Percentiles rank a stretch among this genome's conserved stretches.
phyloP scores from a whole-genome alignment of 1,140 invertebrate genomes.

The Nebria ingens region DNA sequence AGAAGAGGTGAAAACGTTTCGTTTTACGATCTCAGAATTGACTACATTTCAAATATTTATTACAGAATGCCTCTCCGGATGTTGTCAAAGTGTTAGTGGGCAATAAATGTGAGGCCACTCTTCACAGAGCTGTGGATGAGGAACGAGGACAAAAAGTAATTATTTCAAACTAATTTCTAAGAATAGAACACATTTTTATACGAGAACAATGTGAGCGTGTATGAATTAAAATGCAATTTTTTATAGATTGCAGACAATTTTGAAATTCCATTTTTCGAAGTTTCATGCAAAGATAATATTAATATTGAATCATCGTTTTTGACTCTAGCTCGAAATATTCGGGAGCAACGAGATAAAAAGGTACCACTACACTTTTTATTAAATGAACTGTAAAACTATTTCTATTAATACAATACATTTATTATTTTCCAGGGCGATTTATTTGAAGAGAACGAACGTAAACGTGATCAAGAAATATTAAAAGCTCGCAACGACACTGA shows the following conservation, averaged over 20 bases:
- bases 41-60: conserved; percentile 21
- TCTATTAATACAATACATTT: background rate
- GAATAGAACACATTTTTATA: no score
- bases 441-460: conserved; percentile 25
- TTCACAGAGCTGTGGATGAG: conserved; percentile 58
- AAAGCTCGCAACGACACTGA: conserved; percentile 13
- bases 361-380: conserved; percentile 34
- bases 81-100: conserved; percentile 75
- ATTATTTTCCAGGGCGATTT: conserved; percentile 31
- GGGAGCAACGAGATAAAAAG: conserved; percentile 63
- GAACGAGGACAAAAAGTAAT: conserved; percentile 68
- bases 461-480: conserved; percentile 5
- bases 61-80: conserved; percentile 73
- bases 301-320: conserved; percentile 83
- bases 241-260: conserved; percentile 79
- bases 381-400: conserved; percentile 10
- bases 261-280: conserved; percentile 86
- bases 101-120: conserved; percentile 69
- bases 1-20: conserved; percentile 50
- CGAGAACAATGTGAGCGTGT: no score
- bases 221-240: conserved; percentile 17
- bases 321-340: conserved; percentile 68
- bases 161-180: background rate
- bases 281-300: conserved; percentile 81
- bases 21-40: conserved; percentile 14